phyloP scores from a whole-genome alignment of 1,140 invertebrate species.

The Platyscapa corneri region DNA sequence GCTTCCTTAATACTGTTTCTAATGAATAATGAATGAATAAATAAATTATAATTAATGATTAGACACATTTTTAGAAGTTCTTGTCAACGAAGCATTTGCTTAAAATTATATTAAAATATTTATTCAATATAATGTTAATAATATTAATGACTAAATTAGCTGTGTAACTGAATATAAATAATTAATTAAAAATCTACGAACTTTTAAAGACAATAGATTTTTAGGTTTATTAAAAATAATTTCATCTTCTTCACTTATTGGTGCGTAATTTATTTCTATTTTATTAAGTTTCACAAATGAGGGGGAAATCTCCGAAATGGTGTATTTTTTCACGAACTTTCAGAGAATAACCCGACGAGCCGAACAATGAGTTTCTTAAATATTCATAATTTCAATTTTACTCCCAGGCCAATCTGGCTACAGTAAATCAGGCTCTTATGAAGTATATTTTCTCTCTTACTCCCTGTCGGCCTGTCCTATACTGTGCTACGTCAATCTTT shows the following conservation, averaged over 20 bases:
- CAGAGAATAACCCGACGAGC: background rate
- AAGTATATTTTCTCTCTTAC: conserved; percentile 8
- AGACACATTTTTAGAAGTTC: no score
- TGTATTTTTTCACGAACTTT: conserved; percentile 28
- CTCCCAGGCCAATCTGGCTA: conserved; percentile 29
- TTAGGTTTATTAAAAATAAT: background rate
- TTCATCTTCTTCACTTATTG: background rate
- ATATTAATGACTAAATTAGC: no score
- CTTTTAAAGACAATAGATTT: background rate
- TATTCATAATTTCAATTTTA: conserved; percentile 50
- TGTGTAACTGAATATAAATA: no score
- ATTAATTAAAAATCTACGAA: background rate
- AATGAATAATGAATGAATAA: no score
- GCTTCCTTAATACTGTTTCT: no score
- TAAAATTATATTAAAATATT: no score
- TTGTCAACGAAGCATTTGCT: no score
- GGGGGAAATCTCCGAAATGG: background rate
- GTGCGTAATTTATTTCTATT: conserved; percentile 5
- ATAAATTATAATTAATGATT: no score
- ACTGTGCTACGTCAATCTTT: background rate
- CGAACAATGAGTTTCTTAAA: conserved; percentile 50
- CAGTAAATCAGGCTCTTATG: conserved; percentile 43
- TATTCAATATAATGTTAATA: no score
- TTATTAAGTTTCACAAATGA: conserved; percentile 22
- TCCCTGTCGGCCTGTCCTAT: background rate